phyloP scores from a whole-genome alignment of 2,888 invertebrate species.

The Punctoribates punctum region DNA sequence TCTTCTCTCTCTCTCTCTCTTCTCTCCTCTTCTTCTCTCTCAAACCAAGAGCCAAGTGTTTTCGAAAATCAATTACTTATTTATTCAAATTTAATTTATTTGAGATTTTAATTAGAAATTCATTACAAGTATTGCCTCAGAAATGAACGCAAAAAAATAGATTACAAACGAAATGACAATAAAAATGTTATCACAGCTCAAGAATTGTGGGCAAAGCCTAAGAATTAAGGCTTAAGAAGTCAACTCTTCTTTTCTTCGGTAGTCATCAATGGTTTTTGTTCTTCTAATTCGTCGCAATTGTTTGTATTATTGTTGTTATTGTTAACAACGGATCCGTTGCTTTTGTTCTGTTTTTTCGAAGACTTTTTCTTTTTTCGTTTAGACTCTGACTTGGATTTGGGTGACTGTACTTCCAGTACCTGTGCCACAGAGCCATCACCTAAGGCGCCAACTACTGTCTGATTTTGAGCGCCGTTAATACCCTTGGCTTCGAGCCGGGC shows the following conservation, averaged over 20 bases:
- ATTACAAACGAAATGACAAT: too few species aligned
- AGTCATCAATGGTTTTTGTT: slow-evolving; percentile 19
- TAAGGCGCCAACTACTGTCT: slow-evolving; percentile 10
- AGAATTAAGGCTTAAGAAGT: not conserved
- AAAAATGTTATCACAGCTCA: not conserved
- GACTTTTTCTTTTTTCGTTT: slow-evolving; percentile 29
- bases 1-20: too few species aligned
- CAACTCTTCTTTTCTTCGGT: not conserved
- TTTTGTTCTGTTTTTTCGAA: slow-evolving; percentile 13
- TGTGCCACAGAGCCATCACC: not conserved
- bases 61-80: too few species aligned
- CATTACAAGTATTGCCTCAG: too few species aligned
- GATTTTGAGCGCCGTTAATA: not conserved
- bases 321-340: not conserved
- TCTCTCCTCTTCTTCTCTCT: too few species aligned
- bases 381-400: not conserved
- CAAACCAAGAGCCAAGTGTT: too few species aligned
- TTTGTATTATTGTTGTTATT: not conserved
- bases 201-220: too few species aligned
- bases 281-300: not conserved
- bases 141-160: too few species aligned
- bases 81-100: too few species aligned
- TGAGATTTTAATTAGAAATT: too few species aligned
- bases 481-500: not conserved
- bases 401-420: not conserved